A percentile compares a stretch with the other conserved stretches of the same genome.
Evolutionary conservation across 2,113 vertebrate species (phyloP).

Genomic region (Pongo pygmaeus): DNA sequence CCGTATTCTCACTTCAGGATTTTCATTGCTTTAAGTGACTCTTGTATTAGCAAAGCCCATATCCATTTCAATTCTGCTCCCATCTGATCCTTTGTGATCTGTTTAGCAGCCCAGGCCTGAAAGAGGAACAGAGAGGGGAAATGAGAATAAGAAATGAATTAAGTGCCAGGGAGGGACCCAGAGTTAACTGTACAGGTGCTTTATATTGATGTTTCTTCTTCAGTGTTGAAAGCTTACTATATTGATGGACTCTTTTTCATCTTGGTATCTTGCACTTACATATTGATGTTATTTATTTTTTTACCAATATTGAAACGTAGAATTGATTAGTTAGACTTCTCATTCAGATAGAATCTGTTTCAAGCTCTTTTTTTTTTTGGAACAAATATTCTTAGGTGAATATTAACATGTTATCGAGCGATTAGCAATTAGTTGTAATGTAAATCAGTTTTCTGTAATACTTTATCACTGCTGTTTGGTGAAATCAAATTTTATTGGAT

Average conservation of each 20-base stretch:
- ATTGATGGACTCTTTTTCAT: conserved; percentile 12
- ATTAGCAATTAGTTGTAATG: conserved; percentile 36
- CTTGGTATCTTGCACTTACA: accelerated
- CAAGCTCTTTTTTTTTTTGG: conserved; percentile 17
- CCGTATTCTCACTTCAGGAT: background rate
- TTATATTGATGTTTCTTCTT: background rate
- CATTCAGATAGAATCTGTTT: conserved; percentile 42
- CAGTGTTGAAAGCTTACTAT: background rate
- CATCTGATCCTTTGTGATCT: background rate
- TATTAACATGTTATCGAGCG: conserved; percentile 34
- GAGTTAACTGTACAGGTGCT: background rate
- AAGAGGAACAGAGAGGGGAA: background rate
- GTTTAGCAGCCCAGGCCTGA: background rate
- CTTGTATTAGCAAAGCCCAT: background rate
- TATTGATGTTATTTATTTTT: conserved; percentile 11
- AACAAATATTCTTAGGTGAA: conserved; percentile 28
- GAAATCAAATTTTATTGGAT: background rate
- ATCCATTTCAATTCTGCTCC: background rate
- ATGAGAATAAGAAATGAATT: background rate
- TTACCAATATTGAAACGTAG: background rate
- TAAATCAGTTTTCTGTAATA: background rate
- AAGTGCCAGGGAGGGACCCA: background rate
- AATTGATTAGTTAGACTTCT: conserved; percentile 51
- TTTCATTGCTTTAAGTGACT: background rate
- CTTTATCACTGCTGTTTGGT: background rate